Percentiles rank a stretch among this genome's conserved stretches.
phyloP scores from a whole-genome alignment of 2,113 vertebrate species.

The Lamprologus lemairii region DNA sequence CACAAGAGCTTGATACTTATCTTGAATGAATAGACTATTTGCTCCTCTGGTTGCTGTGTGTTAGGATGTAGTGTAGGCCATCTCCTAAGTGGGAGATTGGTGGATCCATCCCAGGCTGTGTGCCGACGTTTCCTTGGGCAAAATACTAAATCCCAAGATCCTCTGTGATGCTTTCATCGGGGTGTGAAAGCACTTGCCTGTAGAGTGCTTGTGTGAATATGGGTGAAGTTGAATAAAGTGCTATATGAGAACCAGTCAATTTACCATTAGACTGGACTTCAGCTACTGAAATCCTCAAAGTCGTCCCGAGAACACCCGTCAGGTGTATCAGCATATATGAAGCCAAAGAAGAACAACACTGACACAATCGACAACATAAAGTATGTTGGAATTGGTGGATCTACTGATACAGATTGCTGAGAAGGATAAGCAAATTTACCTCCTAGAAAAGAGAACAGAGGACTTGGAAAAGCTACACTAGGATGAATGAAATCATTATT shows the following conservation, averaged over 20 bases:
- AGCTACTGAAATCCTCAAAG: background rate
- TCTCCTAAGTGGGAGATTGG: background rate
- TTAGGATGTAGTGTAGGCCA: background rate
- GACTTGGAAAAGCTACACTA: background rate
- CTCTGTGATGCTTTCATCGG: background rate
- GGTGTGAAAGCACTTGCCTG: background rate
- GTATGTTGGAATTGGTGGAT: background rate
- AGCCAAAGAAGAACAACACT: background rate
- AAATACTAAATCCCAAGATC: background rate
- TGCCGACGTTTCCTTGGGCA: background rate
- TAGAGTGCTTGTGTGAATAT: background rate
- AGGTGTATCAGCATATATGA: background rate
- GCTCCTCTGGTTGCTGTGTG: background rate
- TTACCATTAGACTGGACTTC: background rate
- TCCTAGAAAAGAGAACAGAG: background rate
- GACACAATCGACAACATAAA: background rate
- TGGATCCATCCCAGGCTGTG: background rate
- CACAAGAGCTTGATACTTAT: background rate
- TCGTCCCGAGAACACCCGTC: accelerated
- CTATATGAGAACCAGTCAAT: background rate
- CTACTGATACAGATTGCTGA: background rate
- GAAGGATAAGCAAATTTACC: background rate
- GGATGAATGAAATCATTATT: background rate
- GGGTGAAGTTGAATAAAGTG: background rate
- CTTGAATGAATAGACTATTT: background rate